Conservation (phyloP, 2,113 vertebrate species). For the Scolopax mira region DNA sequence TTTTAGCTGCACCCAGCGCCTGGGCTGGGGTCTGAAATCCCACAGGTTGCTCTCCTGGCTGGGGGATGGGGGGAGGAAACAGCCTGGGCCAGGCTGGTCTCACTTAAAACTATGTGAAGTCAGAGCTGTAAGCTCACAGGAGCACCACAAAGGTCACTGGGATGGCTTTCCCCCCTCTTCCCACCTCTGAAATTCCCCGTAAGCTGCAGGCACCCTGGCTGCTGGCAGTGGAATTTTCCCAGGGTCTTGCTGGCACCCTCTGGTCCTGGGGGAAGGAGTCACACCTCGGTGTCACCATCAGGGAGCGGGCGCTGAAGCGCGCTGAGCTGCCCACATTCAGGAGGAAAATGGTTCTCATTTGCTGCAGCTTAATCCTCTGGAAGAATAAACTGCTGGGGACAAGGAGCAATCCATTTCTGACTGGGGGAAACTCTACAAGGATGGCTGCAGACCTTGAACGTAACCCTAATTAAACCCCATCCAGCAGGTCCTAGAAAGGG, state of each 20-base stretch:
- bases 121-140: neutral
- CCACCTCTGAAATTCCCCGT: neutral
- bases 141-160: accelerated
- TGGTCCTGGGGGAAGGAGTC: neutral
- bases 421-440: neutral
- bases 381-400: neutral
- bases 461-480: neutral
- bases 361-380: neutral
- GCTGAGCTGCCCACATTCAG: neutral
- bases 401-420: neutral
- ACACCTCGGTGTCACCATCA: accelerated
- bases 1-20: neutral
- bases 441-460: accelerated
- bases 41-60: accelerated
- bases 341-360: neutral
- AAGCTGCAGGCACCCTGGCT: neutral
- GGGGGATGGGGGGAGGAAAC: neutral
- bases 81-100: neutral
- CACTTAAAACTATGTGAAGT: neutral
- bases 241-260: neutral
- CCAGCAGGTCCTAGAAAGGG: neutral
- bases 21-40: neutral
- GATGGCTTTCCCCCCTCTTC: neutral
- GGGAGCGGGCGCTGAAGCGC: accelerated
- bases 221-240: accelerated